Evolutionary conservation across 2,888 invertebrate species (phyloP), one percentile per base, ranked within the genome.

Genomic region (Rhogogaster chlorosoma): DNA sequence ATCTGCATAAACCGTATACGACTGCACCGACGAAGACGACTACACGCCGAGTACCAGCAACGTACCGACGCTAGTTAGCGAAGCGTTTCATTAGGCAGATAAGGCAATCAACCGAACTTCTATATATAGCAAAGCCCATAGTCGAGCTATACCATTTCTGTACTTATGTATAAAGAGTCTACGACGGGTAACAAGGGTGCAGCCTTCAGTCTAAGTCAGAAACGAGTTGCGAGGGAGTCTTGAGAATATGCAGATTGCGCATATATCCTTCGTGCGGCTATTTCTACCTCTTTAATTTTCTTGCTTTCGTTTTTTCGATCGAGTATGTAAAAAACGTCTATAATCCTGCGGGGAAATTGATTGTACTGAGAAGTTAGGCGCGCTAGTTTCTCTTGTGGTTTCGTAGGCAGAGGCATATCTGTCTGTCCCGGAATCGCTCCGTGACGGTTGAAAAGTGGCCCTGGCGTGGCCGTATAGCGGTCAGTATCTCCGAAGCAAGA

Each of bases 31-130:
- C 80, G 57, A n/a, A n/a, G n/a, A 36, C 15, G 38, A 53, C 73
- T 84, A 67, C 15, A 67, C 67, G 67, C 32, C 32, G 15, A 29
- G 67, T 32, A 67, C 15, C 67, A 6, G 67, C 67, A 67, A 83
- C 86, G 84, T 84, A 86, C 84, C 85, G 88, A 84, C 86, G 89
- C 90, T 91, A 92, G 92, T 91, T 92, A 91, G 91, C 90, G 88
- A 91, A 89, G 90, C 92, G 91, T 92, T 92, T 92, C 92, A 92
- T 92, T 92, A 92, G 90, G 90, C 91, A 92, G 92, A 92, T 92
- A 92, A 92, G 92, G 90, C 92, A 92, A 92, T 91, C 91, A 91
- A 92, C 89, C 89, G 86, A 86, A 84, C 84, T 78, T 77, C 86
- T 86, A 87, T 90, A 88, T 88, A 80, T 61, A 61, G 32, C 36